Evolutionary conservation across 2,888 invertebrate species (phyloP).

Genomic region (Melieria picta): DNA sequence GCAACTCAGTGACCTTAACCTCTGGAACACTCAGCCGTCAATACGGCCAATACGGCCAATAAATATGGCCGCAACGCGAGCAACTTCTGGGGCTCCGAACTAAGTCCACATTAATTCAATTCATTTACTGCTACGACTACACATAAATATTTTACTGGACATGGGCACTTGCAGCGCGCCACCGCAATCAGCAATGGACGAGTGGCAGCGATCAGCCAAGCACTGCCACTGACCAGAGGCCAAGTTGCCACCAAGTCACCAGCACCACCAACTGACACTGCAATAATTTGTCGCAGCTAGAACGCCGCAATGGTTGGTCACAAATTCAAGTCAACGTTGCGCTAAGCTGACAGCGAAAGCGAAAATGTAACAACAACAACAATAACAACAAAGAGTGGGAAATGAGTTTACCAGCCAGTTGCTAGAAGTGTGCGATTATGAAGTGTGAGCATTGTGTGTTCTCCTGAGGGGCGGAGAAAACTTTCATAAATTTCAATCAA

Average conservation of each 20-base stretch:
- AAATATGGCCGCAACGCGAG: no score
- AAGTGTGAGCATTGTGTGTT: conserved; percentile 5
- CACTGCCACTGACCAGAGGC: no score
- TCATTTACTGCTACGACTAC: no score
- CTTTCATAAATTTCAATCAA: conserved; percentile 60
- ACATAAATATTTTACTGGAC: no score
- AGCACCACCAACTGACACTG: conserved; percentile 30
- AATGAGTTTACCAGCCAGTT: not conserved
- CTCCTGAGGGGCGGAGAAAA: no score
- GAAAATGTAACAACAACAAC: conserved; percentile 44
- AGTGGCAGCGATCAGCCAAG: no score
- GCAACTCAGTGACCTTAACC: no score
- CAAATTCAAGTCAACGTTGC: conserved; percentile 34
- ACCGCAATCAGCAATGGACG: not conserved
- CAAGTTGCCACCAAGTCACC: no score
- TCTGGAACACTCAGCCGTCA: no score
- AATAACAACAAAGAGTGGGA: conserved; percentile 2
- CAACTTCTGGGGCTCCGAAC: no score
- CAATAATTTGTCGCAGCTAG: conserved; percentile 40
- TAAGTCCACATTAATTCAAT: no score
- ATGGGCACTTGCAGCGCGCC: not conserved
- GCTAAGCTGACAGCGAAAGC: not conserved
- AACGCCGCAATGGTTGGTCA: conserved; percentile 37
- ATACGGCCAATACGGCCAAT: no score
- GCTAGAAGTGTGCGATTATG: not conserved